Base-by-base conservation (phyloP, 2,888 invertebrate species). In the Pseudoips prasinana region DNA sequence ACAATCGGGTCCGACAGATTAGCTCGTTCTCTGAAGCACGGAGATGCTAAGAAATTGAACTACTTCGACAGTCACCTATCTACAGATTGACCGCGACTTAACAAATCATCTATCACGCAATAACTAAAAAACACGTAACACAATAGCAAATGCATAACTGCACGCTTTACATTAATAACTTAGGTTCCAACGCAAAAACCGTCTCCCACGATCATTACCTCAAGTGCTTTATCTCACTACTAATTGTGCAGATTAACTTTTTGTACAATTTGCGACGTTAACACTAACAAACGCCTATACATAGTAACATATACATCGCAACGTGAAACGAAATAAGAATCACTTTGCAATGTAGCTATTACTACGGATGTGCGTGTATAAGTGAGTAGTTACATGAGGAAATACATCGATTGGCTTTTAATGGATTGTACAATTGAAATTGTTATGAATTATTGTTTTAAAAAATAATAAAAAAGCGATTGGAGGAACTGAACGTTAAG, bases 161-260 rank as follows among this genome's bases (percentile, higher is more conserved):
- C 30, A 35, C 41, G 69, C 64, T 33, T 14, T n/a, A 43, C 24
- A 51, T 55, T 35, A 48, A 22, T 47, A 11, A 28, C 61, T 68
- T 72, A 51, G 25, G 42, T 51, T 46, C 29, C 14, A 45, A 37
- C 45, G 47, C 51, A 72, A 73, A 73, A 73, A 66, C 55, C 39
- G 46, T 47, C 74, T 84, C 86, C 79, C 86, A 87, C 86, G 86
- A 72, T 66, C 67, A 74, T 85, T 77, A 81, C 73, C 42, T 44
- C 66, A 66, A 82, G 75, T 79, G 80, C 76, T 82, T 77, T 80
- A 77, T 79, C 76, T 65, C 51, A 65, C 62, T 73, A 73, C 65
- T 87, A 85, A 86, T 86, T 85, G 80, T 66, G 61, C 69, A 69
- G 67, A 70, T 73, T 70, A 47, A 55, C 64, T 86, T 80, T 84